Base-by-base conservation (phyloP, 2,888 invertebrate genomes). In the Hedya salicella region DNA sequence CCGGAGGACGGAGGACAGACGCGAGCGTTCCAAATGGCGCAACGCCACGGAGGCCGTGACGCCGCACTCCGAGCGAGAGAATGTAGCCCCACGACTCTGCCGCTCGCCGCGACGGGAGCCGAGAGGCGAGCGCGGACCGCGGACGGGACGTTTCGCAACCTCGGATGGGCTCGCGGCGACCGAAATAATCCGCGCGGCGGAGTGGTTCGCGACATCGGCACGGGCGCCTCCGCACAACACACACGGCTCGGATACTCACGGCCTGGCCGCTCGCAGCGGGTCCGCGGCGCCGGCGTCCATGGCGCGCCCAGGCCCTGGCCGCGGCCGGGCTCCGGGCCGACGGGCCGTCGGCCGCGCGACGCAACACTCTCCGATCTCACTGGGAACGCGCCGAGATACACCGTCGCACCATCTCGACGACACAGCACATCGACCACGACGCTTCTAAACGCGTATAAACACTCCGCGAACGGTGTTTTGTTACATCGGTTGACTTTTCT, bases 401-500 rank as follows among this genome's bases (percentile, higher is more conserved):
- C 90, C 82, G 87, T 89, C 86, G 89, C 91, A 90, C 89, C 92
- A 92, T 92, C 85, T 89, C 85, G 86, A 86, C 89, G 87, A 89
- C 91, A 88, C 88, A 87, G 81, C 90, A 90, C 91, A 86, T 87
- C 87, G 77, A 91, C 87, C 90, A 81, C 86, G 85, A 81, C 91
- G 85, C 86, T 89, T 85, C 80, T 80, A 78, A 81, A 85, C 89
- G 81, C 91, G 89, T 89, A 91, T 91, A 92, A 91, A 92, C 92
- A 92, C 91, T 91, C 83, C 91, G 88, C 91, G 89, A 84, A 88
- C 84, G 86, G 88, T 92, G 92, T 92, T 92, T 92, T 91, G 91
- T 92, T 92, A 92, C 92, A 91, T 92, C 83, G 88, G 91, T 89
- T 89, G 91, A 92, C 90, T 92, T 92, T 92, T 92, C 92, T 92